Percentiles rank a stretch among this genome's conserved stretches.
Conservation (phyloP, 2,113 vertebrate genomes). For the Hypanus sabinus region DNA sequence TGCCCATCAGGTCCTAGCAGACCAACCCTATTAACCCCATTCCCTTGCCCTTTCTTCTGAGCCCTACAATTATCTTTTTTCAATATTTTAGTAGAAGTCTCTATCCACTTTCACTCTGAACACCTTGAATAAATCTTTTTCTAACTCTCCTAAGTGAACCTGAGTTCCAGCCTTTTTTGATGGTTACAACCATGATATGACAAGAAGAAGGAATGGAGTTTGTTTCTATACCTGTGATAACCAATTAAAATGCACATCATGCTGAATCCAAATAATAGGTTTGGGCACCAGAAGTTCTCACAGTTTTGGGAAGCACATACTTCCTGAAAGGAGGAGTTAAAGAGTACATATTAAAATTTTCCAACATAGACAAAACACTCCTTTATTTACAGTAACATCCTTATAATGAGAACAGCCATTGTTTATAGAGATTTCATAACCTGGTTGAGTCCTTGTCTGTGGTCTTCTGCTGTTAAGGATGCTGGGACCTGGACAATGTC, state of each 20-base stretch:
- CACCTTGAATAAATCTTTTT: no score
- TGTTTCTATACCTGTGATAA: background rate
- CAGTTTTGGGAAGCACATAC: background rate
- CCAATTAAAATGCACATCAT: background rate
- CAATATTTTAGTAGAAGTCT: no score
- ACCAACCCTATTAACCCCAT: no score
- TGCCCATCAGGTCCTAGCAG: no score
- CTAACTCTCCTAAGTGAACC: no score
- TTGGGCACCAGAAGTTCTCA: background rate
- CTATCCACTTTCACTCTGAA: no score
- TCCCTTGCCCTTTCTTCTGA: no score
- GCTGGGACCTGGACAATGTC: background rate
- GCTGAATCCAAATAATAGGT: background rate
- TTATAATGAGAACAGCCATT: background rate
- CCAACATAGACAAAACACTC: background rate
- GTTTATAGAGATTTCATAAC: background rate
- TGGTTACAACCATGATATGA: no score
- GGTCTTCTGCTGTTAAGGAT: background rate
- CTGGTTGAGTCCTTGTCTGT: background rate
- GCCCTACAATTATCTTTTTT: no score
- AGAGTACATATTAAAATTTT: background rate
- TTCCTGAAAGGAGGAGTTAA: background rate
- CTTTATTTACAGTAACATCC: background rate
- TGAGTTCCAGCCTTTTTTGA: no score
- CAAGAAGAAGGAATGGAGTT: background rate